Evolutionary conservation across 2,113 vertebrate species (phyloP).

Genomic region (Panurus biarmicus): DNA sequence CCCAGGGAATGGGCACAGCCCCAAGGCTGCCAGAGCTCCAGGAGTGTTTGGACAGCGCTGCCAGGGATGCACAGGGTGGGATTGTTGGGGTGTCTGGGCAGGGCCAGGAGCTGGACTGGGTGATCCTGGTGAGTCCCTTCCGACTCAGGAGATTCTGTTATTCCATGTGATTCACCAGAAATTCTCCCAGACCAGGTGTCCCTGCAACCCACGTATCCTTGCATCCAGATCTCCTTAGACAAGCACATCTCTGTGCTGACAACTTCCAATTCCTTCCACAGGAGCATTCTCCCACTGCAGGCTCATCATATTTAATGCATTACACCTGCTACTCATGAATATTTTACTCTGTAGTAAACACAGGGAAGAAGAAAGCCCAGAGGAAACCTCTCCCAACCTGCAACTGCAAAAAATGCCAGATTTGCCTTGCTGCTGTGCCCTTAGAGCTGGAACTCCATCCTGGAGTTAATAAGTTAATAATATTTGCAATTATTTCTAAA

Average conservation of each 20-base stretch:
- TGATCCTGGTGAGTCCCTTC: fast-evolving
- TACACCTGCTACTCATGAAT: constrained; percentile 7
- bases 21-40: neutral
- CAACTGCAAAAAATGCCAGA: neutral
- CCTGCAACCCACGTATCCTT: neutral
- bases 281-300: neutral
- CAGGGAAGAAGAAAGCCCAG: neutral
- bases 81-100: neutral
- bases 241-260: neutral
- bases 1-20: neutral
- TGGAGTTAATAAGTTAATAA: neutral
- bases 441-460: neutral
- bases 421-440: neutral
- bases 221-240: neutral
- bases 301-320: neutral
- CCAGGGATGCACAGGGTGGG: neutral
- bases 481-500: neutral
- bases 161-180: neutral
- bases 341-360: constrained; percentile 22
- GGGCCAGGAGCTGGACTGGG: fast-evolving
- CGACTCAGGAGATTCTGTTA: fast-evolving
- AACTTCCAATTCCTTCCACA: neutral
- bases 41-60: fast-evolving
- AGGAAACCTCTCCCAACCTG: neutral
- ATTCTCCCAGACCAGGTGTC: neutral